Evolutionary conservation across 2,113 vertebrate species (phyloP).

Genomic region (Albula glossodonta): DNA sequence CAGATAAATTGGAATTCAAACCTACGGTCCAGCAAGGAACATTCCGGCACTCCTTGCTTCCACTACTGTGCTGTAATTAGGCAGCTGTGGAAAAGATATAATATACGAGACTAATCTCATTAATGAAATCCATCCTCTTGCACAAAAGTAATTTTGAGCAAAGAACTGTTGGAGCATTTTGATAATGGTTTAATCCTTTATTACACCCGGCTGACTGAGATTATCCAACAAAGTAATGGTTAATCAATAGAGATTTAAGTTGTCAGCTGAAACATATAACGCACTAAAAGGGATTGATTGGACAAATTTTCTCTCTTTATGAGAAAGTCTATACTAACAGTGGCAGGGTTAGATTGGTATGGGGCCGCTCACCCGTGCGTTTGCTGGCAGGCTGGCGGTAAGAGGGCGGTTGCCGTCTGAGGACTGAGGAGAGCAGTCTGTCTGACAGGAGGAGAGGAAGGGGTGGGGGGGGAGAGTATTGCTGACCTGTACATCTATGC

Average conservation of each 20-base stretch:
- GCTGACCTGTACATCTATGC: slow-evolving; percentile 18
- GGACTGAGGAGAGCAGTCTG: background rate
- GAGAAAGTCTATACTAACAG: slow-evolving; percentile 85
- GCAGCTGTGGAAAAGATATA: slow-evolving; percentile 15
- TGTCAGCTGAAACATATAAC: slow-evolving; percentile 93
- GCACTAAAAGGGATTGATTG: slow-evolving; percentile 94
- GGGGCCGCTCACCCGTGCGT: slow-evolving; percentile 45
- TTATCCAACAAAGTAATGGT: slow-evolving; percentile 92
- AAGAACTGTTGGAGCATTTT: slow-evolving; percentile 54
- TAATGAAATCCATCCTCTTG: slow-evolving; percentile 13
- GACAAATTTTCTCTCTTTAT: slow-evolving; percentile 82
- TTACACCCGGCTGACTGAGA: slow-evolving; percentile 79
- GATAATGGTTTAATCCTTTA: slow-evolving; percentile 90
- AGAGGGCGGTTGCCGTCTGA: background rate
- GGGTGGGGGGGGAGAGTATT: background rate
- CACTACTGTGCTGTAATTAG: background rate
- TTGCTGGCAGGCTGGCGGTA: background rate
- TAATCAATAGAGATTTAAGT: slow-evolving; percentile 92
- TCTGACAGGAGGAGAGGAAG: slow-evolving; percentile 5
- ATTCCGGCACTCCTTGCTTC: background rate
- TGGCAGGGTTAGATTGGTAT: slow-evolving; percentile 82
- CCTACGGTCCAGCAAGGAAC: background rate
- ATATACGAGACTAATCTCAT: slow-evolving; percentile 17
- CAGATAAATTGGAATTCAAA: slow-evolving; percentile 1
- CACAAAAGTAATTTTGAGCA: slow-evolving; percentile 21